phyloP scores from a whole-genome alignment of 2,888 invertebrate species.

The Acrobasis consociella region DNA sequence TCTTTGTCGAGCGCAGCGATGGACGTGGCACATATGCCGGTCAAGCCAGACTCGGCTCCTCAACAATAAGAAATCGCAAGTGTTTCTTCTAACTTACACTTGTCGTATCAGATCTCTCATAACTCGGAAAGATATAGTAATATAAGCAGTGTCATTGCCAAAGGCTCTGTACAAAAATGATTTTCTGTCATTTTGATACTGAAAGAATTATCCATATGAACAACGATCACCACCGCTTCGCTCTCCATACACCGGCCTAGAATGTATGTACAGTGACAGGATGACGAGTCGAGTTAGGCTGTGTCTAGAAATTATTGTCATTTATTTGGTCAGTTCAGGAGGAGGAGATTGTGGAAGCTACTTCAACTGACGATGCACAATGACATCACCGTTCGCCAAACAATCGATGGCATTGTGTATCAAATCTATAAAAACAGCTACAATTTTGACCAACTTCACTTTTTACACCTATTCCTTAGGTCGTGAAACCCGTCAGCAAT shows the following conservation, averaged over 20 bases:
- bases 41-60: not conserved
- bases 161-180: not conserved
- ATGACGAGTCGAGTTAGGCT: slow-evolving; percentile 64
- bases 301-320: slow-evolving; percentile 80
- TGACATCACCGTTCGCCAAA: slow-evolving; percentile 37
- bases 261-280: slow-evolving; percentile 53
- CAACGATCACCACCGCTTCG: slow-evolving; percentile 37
- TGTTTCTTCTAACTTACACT: not conserved
- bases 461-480: slow-evolving; percentile 54
- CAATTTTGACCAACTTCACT: slow-evolving; percentile 50
- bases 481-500: slow-evolving; percentile 44
- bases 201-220: not conserved
- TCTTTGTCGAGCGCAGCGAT: slow-evolving; percentile 36
- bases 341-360: slow-evolving; percentile 52
- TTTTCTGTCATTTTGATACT: not conserved
- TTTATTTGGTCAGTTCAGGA: slow-evolving; percentile 75
- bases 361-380: slow-evolving; percentile 39
- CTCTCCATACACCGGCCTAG: slow-evolving; percentile 37
- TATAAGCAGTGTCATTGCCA: not conserved
- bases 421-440: slow-evolving; percentile 46
- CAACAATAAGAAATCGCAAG: not conserved
- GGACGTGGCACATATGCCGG: slow-evolving; percentile 32
- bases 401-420: slow-evolving; percentile 43
- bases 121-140: slow-evolving; percentile 10
- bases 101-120: slow-evolving; percentile 1